Conservation (phyloP, 92 coral and sea anemone species). For the Epizoanthus stellaris region DNA sequence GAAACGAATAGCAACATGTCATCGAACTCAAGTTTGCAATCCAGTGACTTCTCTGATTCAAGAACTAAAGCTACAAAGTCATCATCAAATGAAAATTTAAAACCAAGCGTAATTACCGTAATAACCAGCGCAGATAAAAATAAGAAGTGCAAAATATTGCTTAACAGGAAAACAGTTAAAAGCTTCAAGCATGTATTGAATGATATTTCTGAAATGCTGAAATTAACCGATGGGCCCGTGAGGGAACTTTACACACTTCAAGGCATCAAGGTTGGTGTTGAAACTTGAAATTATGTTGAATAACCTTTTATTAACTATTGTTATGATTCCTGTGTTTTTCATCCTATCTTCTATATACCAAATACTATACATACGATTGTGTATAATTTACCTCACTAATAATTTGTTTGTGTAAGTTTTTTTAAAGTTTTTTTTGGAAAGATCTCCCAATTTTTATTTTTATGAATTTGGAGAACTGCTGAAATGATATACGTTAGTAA, state of each 20-base stretch:
- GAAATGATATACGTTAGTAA: too few species aligned
- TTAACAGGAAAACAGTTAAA: conserved; percentile 80
- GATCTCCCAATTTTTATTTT: neutral
- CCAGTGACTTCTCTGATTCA: conserved; percentile 55
- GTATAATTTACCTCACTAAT: neutral
- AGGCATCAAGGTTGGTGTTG: conserved; percentile 61
- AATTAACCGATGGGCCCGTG: conserved; percentile 52
- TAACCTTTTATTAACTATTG: neutral
- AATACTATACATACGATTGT: neutral
- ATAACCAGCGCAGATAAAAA: conserved; percentile 58
- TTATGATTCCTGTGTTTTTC: neutral
- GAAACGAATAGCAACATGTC: conserved; percentile 34
- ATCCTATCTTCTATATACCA: neutral
- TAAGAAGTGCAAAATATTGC: conserved; percentile 71
- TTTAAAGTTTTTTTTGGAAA: neutral
- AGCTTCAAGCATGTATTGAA: conserved; percentile 73
- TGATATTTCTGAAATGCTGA: conserved; percentile 90
- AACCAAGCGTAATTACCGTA: conserved; percentile 78
- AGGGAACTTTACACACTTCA: conserved; percentile 65
- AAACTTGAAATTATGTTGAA: neutral
- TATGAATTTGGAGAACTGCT: too few species aligned
- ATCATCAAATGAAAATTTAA: conserved; percentile 44
- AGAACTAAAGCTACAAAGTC: conserved; percentile 53
- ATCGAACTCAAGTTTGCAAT: conserved; percentile 34
- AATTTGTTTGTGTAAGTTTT: conserved; percentile 1